Percentiles rank a stretch among this genome's conserved stretches.
phyloP scores from a whole-genome alignment of 2,797 vertebrate genomes.

The Capromys pilorides region DNA sequence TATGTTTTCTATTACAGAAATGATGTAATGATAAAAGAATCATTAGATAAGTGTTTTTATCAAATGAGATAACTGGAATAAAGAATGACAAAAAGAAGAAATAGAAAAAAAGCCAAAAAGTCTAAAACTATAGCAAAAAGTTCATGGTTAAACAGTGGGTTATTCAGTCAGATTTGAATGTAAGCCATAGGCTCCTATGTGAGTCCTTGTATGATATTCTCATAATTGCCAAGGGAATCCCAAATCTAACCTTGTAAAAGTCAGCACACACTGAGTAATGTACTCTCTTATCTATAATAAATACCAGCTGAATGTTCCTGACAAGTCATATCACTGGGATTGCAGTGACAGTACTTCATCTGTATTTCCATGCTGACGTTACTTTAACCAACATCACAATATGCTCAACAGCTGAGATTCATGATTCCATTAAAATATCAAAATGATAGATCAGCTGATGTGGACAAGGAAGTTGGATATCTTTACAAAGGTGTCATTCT shows the following conservation, averaged over 20 bases:
- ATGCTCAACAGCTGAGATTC: neutral
- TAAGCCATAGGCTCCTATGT: neutral
- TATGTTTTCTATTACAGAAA: conserved; percentile 19
- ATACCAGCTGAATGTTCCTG: neutral
- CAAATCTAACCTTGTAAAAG: neutral
- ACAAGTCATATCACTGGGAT: neutral
- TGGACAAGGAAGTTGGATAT: neutral
- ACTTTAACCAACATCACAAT: neutral
- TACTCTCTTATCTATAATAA: neutral
- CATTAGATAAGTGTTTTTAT: conserved; percentile 15
- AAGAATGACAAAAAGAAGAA: neutral
- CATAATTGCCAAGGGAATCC: neutral
- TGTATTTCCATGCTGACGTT: neutral
- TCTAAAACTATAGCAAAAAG: neutral
- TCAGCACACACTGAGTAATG: neutral
- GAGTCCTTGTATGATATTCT: neutral
- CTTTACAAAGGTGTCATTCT: neutral
- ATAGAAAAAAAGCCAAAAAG: neutral
- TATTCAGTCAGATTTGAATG: neutral
- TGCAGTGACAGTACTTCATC: neutral
- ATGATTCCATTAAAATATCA: neutral
- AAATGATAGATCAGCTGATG: neutral
- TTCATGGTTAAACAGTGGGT: neutral
- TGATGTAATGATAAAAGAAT: neutral
- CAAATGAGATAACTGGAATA: neutral